Evolutionary conservation across 2,113 vertebrate species (phyloP).

Genomic region (Gobius niger): DNA sequence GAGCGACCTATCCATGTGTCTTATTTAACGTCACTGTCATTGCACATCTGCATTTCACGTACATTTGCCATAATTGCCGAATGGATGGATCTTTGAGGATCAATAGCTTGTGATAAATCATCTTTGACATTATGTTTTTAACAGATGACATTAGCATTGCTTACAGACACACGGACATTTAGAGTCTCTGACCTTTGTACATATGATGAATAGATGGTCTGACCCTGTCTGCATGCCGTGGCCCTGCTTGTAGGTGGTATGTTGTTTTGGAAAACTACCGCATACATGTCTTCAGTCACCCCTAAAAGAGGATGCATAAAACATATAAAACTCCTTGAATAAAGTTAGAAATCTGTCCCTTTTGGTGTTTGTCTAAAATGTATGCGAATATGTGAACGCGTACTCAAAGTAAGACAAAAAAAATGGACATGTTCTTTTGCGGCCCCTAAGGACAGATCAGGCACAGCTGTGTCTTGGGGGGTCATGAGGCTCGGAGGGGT

Average conservation of each 20-base stretch:
- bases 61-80: constrained; percentile 46
- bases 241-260: constrained; percentile 46
- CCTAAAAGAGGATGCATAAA: constrained; percentile 27
- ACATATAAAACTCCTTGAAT: constrained; percentile 41
- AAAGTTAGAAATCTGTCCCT: constrained; percentile 34
- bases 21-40: constrained; percentile 43
- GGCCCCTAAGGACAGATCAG: constrained; percentile 80
- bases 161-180: constrained; percentile 61
- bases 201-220: constrained; percentile 70
- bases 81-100: constrained; percentile 45
- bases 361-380: constrained; percentile 18
- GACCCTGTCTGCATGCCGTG: constrained; percentile 52
- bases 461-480: constrained; percentile 82
- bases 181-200: constrained; percentile 61
- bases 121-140: constrained; percentile 62
- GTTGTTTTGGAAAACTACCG: constrained; percentile 66
- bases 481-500: constrained; percentile 71
- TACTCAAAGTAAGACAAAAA: constrained; percentile 34
- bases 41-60: constrained; percentile 33
- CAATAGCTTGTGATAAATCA: constrained; percentile 62
- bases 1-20: constrained; percentile 39
- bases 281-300: constrained; percentile 48
- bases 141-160: constrained; percentile 73
- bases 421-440: constrained; percentile 69
- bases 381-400: constrained; percentile 14